Conservation (phyloP, 2,888 invertebrate genomes). For the Euplagia quadripunctaria region DNA sequence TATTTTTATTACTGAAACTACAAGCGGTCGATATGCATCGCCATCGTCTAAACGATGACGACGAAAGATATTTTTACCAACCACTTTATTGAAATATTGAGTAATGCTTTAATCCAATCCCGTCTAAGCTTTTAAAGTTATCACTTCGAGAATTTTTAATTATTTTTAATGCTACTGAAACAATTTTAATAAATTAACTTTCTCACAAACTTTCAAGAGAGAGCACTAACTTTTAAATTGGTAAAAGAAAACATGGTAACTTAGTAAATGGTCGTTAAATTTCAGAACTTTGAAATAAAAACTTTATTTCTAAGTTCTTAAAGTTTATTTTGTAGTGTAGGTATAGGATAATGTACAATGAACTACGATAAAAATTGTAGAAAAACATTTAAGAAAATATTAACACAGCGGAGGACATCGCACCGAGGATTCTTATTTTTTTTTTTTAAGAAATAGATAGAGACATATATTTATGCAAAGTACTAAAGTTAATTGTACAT, state of each 20-base stretch:
- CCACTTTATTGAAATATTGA: background rate
- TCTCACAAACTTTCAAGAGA: conserved; percentile 45
- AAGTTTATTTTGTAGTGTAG: conserved; percentile 31
- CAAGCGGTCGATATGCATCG: too few species aligned
- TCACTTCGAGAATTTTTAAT: background rate
- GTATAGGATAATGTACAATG: conserved; percentile 44
- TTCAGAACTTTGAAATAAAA: conserved; percentile 40
- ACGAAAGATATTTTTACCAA: background rate
- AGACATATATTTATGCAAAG: conserved; percentile 7
- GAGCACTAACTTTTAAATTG: conserved; percentile 50
- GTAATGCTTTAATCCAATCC: background rate
- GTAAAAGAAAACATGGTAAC: conserved; percentile 47
- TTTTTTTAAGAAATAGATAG: conserved; percentile 1
- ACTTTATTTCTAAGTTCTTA: conserved; percentile 33
- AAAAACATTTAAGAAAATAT: background rate
- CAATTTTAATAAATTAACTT: conserved; percentile 37
- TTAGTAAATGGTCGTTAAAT: conserved; percentile 46
- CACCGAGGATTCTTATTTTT: background rate
- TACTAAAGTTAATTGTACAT: conserved; percentile 47
- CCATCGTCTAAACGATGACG: background rate
- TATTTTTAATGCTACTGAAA: conserved; percentile 14
- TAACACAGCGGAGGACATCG: background rate
- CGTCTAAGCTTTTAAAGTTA: conserved; percentile 2
- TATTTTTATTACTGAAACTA: too few species aligned
- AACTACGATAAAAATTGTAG: conserved; percentile 32